phyloP scores from a whole-genome alignment of 2,797 vertebrate genomes.

The Muscicapa striata region DNA sequence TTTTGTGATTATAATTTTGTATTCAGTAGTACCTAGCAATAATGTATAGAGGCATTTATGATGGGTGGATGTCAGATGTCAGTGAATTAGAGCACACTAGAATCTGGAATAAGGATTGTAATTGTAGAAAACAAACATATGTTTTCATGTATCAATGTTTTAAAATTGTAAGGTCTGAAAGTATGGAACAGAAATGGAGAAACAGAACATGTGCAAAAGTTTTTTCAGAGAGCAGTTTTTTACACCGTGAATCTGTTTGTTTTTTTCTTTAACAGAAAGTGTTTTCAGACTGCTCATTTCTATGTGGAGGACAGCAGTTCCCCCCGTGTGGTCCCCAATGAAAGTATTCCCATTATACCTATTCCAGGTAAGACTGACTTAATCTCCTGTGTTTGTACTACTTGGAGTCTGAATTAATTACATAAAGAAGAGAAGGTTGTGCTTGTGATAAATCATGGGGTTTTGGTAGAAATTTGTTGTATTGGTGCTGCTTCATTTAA shows the following conservation, averaged over 20 bases:
- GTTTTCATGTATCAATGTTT: neutral
- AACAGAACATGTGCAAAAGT: neutral
- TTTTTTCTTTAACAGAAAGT: slow-evolving; percentile 86
- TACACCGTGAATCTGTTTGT: neutral
- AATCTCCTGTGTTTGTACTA: neutral
- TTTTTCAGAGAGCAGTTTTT: neutral
- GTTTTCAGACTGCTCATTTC: slow-evolving; percentile 98
- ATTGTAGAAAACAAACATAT: neutral
- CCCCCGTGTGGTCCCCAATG: slow-evolving; percentile 95
- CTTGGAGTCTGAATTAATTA: slow-evolving; percentile 21
- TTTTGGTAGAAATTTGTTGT: neutral
- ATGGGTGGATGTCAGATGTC: neutral
- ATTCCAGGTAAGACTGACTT: slow-evolving; percentile 88
- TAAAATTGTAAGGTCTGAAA: neutral
- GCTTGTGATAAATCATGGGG: neutral
- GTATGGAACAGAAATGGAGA: neutral
- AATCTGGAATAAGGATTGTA: neutral
- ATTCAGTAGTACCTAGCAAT: neutral
- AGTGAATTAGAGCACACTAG: neutral
- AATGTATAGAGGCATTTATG: neutral
- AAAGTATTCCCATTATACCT: slow-evolving; percentile 93
- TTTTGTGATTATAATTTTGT: neutral
- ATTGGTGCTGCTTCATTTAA: neutral
- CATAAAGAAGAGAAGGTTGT: neutral
- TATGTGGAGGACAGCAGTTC: slow-evolving; percentile 98